phyloP scores from a whole-genome alignment of 2,113 vertebrate genomes.

The Athene noctua region DNA sequence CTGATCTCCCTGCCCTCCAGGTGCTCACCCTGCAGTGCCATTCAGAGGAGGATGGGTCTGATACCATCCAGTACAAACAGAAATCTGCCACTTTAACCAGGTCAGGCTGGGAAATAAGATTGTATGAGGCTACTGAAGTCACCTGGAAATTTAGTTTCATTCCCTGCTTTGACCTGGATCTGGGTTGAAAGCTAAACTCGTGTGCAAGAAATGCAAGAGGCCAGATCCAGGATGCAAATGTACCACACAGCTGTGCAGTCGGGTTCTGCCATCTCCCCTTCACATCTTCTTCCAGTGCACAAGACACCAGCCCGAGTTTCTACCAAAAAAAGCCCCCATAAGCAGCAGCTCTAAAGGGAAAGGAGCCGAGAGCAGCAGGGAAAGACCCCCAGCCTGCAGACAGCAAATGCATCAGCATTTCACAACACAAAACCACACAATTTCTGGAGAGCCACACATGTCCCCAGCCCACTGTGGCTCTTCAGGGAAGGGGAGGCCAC shows the following conservation, averaged over 20 bases:
- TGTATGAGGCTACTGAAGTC: neutral
- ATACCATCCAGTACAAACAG: neutral
- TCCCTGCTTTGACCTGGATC: neutral
- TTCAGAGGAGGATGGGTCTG: neutral
- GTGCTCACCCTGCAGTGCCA: fast-evolving
- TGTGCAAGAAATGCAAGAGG: neutral
- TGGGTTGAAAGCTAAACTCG: neutral
- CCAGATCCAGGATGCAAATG: neutral
- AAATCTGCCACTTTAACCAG: neutral
- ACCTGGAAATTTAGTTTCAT: neutral
- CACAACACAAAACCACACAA: fast-evolving
- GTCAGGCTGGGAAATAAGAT: neutral
- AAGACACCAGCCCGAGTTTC: fast-evolving
- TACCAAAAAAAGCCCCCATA: neutral
- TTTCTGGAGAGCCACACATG: neutral
- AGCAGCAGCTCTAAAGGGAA: neutral
- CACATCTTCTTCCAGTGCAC: neutral
- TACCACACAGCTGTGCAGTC: too few relatives aligned
- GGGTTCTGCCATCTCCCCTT: neutral
- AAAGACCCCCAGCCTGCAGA: neutral
- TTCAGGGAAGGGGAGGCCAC: neutral
- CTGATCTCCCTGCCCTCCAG: fast-evolving
- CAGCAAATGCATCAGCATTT: neutral
- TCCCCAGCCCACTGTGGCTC: neutral
- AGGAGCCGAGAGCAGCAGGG: neutral